Evolutionary conservation across 1,140 invertebrate genomes (phyloP), one percentile per base, ranked within the genome.

Genomic region (Piezodorus guildinii): DNA sequence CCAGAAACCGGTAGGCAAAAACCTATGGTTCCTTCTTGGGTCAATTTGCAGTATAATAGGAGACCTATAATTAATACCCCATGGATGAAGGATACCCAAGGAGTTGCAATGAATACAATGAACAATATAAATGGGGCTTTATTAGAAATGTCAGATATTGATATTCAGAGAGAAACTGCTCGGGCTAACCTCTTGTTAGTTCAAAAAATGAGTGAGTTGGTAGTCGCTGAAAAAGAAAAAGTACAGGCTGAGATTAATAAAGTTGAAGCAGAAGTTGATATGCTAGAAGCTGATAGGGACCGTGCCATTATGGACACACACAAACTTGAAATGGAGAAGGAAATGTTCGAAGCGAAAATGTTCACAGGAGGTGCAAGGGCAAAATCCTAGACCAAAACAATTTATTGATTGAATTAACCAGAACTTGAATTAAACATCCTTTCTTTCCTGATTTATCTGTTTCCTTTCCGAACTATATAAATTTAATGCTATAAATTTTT

Each of bases 71-170:
- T 64, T 3, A 64, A 64, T 39, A 64, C 52, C 17, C 63, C 63
- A n/a, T 64, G 63, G 63, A 64, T 64, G 63, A 64, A 64, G 45
- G 63, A 64, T 30, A 64, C 63, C 16, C 63, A 64, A 44, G 34
- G 19, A 14, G 63, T 64, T 3, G 63, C 63, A 14, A 43, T 64
- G 39, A 58, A 45, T n/a, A 43, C 63, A 12, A 21, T 60, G 30
- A 64, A 64, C 51, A 64, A 16, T 25, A 59, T 64, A 19, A 64
- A 64, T 39, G 44, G 54, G 4, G 63, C 63, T 43, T 51, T 64
- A n/a, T 21, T 64, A 15, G 63, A 64, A 39, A 25, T 64, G 16
- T 64, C 63, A 8, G 63, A 64, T 39, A 15, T 54, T 16, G 63
- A 64, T 25, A 64, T 64, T 16, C 63, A 64, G 21, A 51, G 46